Percentiles rank a stretch among this genome's conserved stretches.
These are phyloP conservation scores for Colius striatus DNA, from an alignment of 2,113 vertebrate genomes.

Conservation along the genomic window DNA sequence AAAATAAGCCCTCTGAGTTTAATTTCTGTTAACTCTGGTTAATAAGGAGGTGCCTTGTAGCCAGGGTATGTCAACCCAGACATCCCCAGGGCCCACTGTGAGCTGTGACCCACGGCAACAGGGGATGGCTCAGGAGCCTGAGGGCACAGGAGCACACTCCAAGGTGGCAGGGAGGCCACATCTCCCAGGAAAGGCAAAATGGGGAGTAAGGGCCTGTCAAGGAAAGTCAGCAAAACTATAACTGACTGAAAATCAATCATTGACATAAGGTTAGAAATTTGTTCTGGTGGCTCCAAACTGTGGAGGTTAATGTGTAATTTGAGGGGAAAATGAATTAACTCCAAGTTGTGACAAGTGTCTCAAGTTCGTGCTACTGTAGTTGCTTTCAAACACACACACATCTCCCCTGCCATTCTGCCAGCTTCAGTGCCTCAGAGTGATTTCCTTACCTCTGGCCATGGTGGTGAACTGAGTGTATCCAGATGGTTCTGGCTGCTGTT, in stretches of 20 bases:
- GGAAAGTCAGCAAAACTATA: neutral
- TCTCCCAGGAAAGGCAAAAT: neutral
- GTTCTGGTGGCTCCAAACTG: neutral
- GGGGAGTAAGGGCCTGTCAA: neutral
- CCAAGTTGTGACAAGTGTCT: neutral
- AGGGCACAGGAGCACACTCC: neutral
- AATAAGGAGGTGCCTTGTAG: neutral
- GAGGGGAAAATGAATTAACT: neutral
- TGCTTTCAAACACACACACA: neutral
- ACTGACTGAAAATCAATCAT: neutral
- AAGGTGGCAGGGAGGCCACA: neutral
- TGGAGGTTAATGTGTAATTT: neutral
- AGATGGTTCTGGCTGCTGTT: neutral
- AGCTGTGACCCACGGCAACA: neutral
- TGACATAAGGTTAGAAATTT: accelerated
- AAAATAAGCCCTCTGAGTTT: neutral
- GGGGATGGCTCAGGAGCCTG: neutral
- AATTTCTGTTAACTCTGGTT: neutral
- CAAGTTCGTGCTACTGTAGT: neutral
- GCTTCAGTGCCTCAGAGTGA: neutral
- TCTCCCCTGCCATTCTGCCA: neutral
- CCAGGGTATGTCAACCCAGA: neutral
- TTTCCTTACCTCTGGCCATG: neutral
- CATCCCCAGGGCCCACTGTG: neutral
- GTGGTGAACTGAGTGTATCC: neutral